Evolutionary conservation across 2,888 invertebrate genomes (phyloP).

Genomic region (Heliconius charithonia): DNA sequence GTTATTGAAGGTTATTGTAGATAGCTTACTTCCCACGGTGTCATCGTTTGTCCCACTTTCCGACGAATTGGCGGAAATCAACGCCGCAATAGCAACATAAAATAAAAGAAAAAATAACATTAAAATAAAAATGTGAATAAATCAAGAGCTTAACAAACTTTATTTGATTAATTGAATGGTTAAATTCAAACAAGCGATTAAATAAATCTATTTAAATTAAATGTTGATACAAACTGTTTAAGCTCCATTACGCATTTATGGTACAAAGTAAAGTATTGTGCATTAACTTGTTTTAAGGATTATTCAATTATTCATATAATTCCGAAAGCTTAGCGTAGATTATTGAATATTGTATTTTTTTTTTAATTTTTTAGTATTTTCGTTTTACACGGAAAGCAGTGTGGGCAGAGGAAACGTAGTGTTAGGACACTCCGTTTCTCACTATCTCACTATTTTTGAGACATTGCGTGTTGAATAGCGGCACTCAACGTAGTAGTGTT

Average conservation of each 20-base stretch:
- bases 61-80: no score
- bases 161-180: background rate
- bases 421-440: no score
- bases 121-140: background rate
- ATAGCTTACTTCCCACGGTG: no score
- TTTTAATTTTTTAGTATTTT: no score
- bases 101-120: background rate
- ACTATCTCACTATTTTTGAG: no score
- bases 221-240: constrained; percentile 12
- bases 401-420: no score
- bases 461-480: no score
- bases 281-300: constrained; percentile 6
- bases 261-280: constrained; percentile 17
- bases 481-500: no score
- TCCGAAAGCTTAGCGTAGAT: background rate
- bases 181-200: constrained; percentile 11
- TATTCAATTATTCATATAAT: background rate
- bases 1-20: no score
- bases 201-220: constrained; percentile 22
- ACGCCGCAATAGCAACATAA: background rate
- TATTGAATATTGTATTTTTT: background rate
- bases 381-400: no score
- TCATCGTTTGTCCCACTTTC: no score
- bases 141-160: background rate
- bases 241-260: constrained; percentile 9